phyloP scores from a whole-genome alignment of 2,113 vertebrate species.

The Panthera leo region DNA sequence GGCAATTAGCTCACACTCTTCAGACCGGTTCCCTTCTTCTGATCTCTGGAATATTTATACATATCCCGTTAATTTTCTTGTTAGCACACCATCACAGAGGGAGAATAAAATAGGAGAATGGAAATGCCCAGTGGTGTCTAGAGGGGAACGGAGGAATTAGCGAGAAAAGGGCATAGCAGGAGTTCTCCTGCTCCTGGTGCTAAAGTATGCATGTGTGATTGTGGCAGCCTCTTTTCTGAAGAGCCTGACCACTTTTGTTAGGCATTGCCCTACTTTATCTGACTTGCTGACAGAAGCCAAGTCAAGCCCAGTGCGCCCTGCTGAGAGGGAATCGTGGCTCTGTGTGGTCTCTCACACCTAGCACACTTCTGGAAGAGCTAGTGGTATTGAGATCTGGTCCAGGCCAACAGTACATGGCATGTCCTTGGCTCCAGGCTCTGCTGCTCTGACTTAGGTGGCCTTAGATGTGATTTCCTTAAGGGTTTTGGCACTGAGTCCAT shows the following conservation, averaged over 20 bases:
- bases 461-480: not conserved
- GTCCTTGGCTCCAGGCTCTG: not conserved
- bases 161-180: not conserved
- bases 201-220: not conserved
- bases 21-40: not conserved
- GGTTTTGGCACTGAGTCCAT: not conserved
- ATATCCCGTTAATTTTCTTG: not conserved
- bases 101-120: not conserved
- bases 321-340: not conserved
- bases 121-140: not conserved
- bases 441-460: not conserved
- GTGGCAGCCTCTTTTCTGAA: not conserved
- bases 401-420: rapidly evolving
- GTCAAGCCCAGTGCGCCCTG: not conserved
- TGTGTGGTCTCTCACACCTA: not conserved
- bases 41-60: constrained; percentile 8
- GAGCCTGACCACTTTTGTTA: not conserved
- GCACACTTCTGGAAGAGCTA: not conserved
- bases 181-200: not conserved
- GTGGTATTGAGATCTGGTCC: not conserved
- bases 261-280: not conserved
- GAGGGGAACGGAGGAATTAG: not conserved
- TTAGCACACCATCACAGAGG: not conserved
- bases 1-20: constrained; percentile 38
- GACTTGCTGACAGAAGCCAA: not conserved